These are phyloP conservation scores for Tangachromis dhanisi DNA, from an alignment of 2,113 vertebrate genomes.

Conservation along the genomic window DNA sequence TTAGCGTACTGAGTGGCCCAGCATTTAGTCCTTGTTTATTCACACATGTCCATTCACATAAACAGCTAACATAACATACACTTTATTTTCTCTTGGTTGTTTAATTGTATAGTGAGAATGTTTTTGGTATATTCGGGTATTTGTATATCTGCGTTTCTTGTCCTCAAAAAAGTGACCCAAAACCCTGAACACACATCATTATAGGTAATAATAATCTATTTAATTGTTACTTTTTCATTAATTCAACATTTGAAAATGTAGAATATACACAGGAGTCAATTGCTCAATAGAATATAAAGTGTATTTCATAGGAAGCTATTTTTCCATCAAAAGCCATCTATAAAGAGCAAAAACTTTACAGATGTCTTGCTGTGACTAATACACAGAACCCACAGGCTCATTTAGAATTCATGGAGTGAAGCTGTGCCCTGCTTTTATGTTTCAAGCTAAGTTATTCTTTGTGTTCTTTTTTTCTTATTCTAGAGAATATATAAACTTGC, in stretches of 20 bases:
- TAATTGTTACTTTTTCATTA: not conserved
- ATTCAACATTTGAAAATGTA: not conserved
- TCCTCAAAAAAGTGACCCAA: not conserved
- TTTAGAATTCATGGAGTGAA: not conserved
- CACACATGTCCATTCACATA: not conserved
- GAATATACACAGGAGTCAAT: not conserved
- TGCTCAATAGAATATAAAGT: not conserved
- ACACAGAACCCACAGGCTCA: not conserved
- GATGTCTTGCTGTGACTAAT: not conserved
- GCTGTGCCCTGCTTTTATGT: not conserved
- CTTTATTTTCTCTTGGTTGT: not conserved
- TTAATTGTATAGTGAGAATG: not conserved
- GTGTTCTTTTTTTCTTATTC: not conserved
- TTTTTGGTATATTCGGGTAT: not conserved
- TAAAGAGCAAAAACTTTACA: not conserved
- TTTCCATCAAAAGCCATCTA: not conserved
- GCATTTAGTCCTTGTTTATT: not conserved
- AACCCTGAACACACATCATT: not conserved
- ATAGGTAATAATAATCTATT: not conserved
- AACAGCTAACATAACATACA: not conserved
- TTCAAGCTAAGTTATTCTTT: not conserved
- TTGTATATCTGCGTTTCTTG: not conserved
- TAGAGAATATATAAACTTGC: not conserved
- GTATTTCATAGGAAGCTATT: not conserved
- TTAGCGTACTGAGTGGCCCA: not conserved